Conservation (phyloP, 2,888 invertebrate genomes). For the Agrochola circellaris region DNA sequence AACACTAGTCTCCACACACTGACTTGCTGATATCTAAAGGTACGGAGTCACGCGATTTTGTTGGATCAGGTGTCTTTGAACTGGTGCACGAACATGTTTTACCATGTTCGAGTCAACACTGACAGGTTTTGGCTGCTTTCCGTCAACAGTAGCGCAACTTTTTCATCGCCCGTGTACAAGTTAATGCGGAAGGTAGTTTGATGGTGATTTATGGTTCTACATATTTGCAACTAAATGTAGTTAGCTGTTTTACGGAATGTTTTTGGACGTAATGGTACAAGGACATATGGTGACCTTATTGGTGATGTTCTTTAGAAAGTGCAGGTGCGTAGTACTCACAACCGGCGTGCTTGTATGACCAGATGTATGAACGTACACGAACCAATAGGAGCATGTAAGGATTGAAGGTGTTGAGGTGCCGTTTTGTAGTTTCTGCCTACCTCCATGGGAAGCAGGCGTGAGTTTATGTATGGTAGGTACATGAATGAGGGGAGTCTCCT, state of each 20-base stretch:
- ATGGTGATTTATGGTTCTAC: slow-evolving; percentile 13
- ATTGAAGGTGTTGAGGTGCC: too few relatives aligned
- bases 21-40: slow-evolving; percentile 76
- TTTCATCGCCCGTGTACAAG: slow-evolving; percentile 40
- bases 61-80: slow-evolving; percentile 82
- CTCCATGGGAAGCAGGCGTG: too few relatives aligned
- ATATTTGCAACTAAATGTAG: not conserved
- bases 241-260: not conserved
- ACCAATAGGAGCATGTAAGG: too few relatives aligned
- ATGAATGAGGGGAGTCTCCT: too few relatives aligned
- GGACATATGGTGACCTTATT: too few relatives aligned
- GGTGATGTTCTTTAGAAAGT: too few relatives aligned
- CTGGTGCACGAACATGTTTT: slow-evolving; percentile 60
- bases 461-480: too few relatives aligned
- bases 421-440: too few relatives aligned
- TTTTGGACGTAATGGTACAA: not conserved
- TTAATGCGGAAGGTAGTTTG: not conserved
- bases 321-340: too few relatives aligned
- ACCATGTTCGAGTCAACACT: slow-evolving; percentile 37
- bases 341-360: too few relatives aligned
- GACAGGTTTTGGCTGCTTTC: slow-evolving; percentile 38
- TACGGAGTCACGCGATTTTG: slow-evolving; percentile 83
- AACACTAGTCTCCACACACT: slow-evolving; percentile 53
- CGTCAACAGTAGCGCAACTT: slow-evolving; percentile 40
- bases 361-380: too few relatives aligned